Evolutionary conservation across 1,140 invertebrate species (phyloP), one percentile per base, ranked within the genome.

Genomic region (Theocolax elegans): DNA sequence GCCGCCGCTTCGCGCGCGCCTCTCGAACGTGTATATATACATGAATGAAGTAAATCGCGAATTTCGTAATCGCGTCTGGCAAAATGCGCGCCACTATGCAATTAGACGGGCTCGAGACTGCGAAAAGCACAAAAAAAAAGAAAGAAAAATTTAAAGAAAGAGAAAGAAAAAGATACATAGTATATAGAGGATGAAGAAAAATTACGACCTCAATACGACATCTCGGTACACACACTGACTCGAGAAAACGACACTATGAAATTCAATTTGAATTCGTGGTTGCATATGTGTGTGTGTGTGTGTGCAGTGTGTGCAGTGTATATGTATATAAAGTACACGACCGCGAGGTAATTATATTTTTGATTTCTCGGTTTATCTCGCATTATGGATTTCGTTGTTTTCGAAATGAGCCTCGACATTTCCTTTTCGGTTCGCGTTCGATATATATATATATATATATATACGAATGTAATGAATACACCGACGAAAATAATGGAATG

Each of bases 171-270:
- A n/a, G n/a, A n/a, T n/a, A n/a, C n/a, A n/a, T n/a, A n/a, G n/a
- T n/a, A n/a, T n/a, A n/a, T n/a, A n/a, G n/a, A n/a, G n/a, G 15
- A 63, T 49, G 21, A 63, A 35, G 25, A 67, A 46, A 44, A 44
- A 67, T 67, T 12, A 27, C 66, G 66, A 67, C 66, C 56, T 67
- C 51, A 67, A 67, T 67, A 67, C 29, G 54, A 60, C 56, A 27
- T 15, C 23, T 19, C 38, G 51, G 7, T 8, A 19, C 23, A 29
- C 35, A 9, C 10, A 54, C 31, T 42, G 2, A 9, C 53, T 56
- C 2, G 4, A 17, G 17, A 23, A 19, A 38, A 56, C 17, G 13
- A 38, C 31, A 2, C 17, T 12, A 13, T 21, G 31, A 21, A 13
- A 38, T 56, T 56, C 29, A 38, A 3, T 10, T 56, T 3, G 7